Percentiles rank a stretch among this genome's conserved stretches.
phyloP scores from a whole-genome alignment of 2,888 invertebrate species.

The Neoitamus cyanurus region DNA sequence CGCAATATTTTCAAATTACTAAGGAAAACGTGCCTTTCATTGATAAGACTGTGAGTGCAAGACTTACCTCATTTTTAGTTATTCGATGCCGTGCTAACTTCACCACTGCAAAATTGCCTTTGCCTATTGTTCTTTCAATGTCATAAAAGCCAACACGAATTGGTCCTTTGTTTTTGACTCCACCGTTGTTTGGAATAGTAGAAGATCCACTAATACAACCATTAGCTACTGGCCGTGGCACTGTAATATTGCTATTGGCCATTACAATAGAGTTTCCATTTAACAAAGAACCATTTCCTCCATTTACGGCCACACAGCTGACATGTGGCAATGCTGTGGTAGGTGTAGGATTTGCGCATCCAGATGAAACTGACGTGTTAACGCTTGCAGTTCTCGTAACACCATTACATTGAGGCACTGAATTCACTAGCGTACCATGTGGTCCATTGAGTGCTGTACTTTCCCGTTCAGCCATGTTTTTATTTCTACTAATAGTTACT shows the following conservation, averaged over 20 bases:
- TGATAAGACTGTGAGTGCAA: not conserved
- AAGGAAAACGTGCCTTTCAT: too few relatives aligned
- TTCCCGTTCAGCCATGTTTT: constrained; percentile 49
- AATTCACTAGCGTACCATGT: constrained; percentile 39
- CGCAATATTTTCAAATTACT: too few relatives aligned
- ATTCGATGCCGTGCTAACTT: constrained; percentile 97
- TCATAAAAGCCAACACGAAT: constrained; percentile 97
- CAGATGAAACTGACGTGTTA: not conserved
- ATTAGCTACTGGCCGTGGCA: constrained; percentile 50
- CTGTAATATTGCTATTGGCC: constrained; percentile 20
- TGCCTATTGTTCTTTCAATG: constrained; percentile 97
- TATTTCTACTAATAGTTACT: not conserved
- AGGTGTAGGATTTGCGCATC: not conserved
- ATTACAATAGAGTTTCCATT: not conserved
- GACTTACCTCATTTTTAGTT: constrained; percentile 95
- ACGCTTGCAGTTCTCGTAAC: constrained; percentile 17
- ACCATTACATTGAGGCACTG: constrained; percentile 51
- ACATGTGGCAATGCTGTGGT: constrained; percentile 39
- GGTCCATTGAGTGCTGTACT: constrained; percentile 27
- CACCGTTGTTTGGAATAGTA: not conserved
- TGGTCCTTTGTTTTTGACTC: constrained; percentile 71
- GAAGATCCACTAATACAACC: constrained; percentile 49
- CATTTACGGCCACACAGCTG: constrained; percentile 47
- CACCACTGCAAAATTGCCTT: constrained; percentile 99
- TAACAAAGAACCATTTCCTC: not conserved